Evolutionary conservation across 2,888 invertebrate genomes (phyloP).

Genomic region (Ophion costatus): DNA sequence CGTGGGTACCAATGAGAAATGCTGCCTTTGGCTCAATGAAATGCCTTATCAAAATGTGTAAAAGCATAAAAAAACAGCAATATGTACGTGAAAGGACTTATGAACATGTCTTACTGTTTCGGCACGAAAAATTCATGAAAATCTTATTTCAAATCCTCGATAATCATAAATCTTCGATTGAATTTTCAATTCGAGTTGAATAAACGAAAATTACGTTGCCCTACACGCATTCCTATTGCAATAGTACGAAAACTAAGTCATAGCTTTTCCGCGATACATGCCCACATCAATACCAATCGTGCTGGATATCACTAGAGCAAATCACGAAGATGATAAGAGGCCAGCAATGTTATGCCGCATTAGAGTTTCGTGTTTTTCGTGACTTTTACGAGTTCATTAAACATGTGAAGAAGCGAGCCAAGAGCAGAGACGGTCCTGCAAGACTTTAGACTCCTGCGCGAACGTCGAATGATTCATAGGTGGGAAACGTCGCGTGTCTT

Average conservation of each 20-base stretch:
- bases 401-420: conserved; percentile 25
- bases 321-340: conserved; percentile 34
- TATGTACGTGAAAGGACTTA: too few species aligned
- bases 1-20: too few species aligned
- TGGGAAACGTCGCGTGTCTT: conserved; percentile 63
- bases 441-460: conserved; percentile 13
- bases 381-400: conserved; percentile 62
- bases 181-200: background rate
- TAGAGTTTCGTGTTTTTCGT: conserved; percentile 13
- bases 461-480: conserved; percentile 53
- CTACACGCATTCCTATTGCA: background rate
- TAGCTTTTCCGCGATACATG: background rate
- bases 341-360: conserved; percentile 19
- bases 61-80: too few species aligned
- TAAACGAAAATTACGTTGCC: background rate
- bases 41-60: too few species aligned
- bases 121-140: too few species aligned
- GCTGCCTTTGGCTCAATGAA: too few species aligned
- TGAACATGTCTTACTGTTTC: too few species aligned
- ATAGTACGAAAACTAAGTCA: background rate
- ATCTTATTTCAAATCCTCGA: background rate
- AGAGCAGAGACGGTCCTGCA: conserved; percentile 16
- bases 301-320: background rate
- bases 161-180: conserved; percentile 3
- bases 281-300: background rate